Evolutionary conservation across 1,140 invertebrate genomes (phyloP).

Genomic region (Cydia amplana): DNA sequence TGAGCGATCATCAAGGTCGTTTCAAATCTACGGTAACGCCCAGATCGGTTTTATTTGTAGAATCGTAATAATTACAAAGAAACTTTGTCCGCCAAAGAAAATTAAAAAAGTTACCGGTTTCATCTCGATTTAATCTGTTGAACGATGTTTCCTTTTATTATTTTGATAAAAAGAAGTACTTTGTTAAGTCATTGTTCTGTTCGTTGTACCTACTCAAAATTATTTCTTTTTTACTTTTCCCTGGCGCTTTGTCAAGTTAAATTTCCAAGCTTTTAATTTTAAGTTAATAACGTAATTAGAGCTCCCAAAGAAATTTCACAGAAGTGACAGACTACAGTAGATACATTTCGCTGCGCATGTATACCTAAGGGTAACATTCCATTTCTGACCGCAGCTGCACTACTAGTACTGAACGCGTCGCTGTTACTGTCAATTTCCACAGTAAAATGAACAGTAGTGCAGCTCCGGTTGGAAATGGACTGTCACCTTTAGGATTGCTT

Average conservation of each 20-base stretch:
- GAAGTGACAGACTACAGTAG: not conserved
- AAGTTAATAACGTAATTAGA: constrained; percentile 29
- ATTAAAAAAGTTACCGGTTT: not conserved
- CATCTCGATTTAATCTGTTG: not conserved
- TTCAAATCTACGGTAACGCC: too few relatives aligned
- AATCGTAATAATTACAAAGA: not conserved
- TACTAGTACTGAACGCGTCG: too few relatives aligned
- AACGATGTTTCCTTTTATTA: not conserved
- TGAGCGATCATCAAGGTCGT: too few relatives aligned
- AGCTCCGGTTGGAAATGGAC: too few relatives aligned
- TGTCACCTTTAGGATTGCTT: too few relatives aligned
- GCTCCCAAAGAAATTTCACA: constrained; percentile 16
- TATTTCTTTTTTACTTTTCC: constrained; percentile 19
- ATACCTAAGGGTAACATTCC: too few relatives aligned
- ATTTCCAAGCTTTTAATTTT: constrained; percentile 26
- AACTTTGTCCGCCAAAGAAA: not conserved
- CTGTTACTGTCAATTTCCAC: too few relatives aligned
- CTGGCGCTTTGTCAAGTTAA: not conserved
- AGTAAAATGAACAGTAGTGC: too few relatives aligned
- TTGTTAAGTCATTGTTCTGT: not conserved
- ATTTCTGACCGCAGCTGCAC: too few relatives aligned
- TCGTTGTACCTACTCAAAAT: not conserved
- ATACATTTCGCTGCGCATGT: not conserved
- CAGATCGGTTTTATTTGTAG: not conserved
- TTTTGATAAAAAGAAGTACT: not conserved